These are phyloP conservation scores for Chrysochloris asiatica DNA, from an alignment of 2,113 vertebrate genomes.

Conservation along the genomic window DNA sequence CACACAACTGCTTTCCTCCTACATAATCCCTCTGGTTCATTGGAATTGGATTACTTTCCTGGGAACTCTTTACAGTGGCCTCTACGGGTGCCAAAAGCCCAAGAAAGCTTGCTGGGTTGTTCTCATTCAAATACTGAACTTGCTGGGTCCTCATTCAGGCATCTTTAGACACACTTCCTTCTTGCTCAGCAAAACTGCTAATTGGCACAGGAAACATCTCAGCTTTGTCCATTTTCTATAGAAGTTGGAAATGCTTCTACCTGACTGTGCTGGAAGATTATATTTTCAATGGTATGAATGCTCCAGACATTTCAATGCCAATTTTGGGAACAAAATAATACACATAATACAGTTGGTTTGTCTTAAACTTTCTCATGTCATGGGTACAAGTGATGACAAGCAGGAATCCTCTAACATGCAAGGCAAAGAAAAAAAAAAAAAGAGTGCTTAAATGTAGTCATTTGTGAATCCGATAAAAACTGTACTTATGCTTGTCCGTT, in stretches of 20 bases:
- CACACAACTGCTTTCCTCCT: constrained; percentile 43
- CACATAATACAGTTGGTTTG: constrained; percentile 63
- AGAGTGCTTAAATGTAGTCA: constrained; percentile 69
- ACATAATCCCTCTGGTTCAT: constrained; percentile 49
- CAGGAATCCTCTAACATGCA: constrained; percentile 75
- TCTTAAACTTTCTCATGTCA: constrained; percentile 77
- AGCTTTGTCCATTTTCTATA: constrained; percentile 82
- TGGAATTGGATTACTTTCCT: constrained; percentile 74
- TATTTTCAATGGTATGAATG: constrained; percentile 75
- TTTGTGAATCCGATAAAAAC: constrained; percentile 82
- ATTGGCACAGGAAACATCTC: constrained; percentile 83
- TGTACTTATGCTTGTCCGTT: constrained; percentile 74
- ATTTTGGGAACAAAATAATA: constrained; percentile 79
- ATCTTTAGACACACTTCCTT: constrained; percentile 79
- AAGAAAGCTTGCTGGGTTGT: constrained; percentile 76
- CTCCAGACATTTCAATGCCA: constrained; percentile 78
- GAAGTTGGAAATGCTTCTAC: constrained; percentile 77
- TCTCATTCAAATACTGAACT: constrained; percentile 73
- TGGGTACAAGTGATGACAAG: constrained; percentile 74
- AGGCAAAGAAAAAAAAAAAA: constrained; percentile 57
- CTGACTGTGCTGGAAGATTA: constrained; percentile 78
- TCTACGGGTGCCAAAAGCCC: constrained; percentile 63
- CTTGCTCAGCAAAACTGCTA: constrained; percentile 81
- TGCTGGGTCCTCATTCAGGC: constrained; percentile 75
- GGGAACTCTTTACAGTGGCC: constrained; percentile 76